Evolutionary conservation across 2,797 vertebrate species (phyloP).

Genomic region (Oreochromis mossambicus): DNA sequence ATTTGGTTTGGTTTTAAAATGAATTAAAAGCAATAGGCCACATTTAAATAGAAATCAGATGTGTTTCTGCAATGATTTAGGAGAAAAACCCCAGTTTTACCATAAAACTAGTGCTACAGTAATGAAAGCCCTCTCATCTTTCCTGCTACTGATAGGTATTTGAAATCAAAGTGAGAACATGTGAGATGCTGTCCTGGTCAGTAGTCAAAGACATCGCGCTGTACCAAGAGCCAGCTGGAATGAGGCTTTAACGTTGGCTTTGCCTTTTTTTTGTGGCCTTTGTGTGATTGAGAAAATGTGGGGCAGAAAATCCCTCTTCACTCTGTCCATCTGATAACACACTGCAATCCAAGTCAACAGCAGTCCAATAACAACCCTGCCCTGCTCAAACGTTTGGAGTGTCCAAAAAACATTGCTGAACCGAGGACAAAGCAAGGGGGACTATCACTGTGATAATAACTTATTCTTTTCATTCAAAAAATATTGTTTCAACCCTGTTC

Average conservation of each 20-base stretch:
- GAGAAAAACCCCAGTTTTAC: neutral
- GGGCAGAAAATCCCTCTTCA: slow-evolving; percentile 1
- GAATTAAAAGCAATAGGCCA: slow-evolving; percentile 6
- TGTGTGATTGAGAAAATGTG: neutral
- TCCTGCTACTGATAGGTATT: slow-evolving; percentile 18
- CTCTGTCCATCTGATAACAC: slow-evolving; percentile 10
- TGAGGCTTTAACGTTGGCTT: neutral
- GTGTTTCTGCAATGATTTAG: slow-evolving; percentile 12
- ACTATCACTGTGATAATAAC: neutral
- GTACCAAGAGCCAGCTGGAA: slow-evolving; percentile 13
- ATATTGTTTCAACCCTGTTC: neutral
- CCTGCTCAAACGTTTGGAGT: slow-evolving; percentile 12
- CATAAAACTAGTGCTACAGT: neutral
- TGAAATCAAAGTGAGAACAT: slow-evolving; percentile 18
- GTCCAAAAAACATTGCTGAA: slow-evolving; percentile 5
- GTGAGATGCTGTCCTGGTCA: neutral
- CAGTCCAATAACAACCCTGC: neutral
- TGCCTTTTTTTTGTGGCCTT: neutral
- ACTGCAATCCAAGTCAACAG: neutral
- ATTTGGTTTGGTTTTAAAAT: slow-evolving; percentile 34
- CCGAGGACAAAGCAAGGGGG: neutral
- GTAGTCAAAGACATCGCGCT: neutral
- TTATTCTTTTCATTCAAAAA: neutral
- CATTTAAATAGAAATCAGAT: slow-evolving; percentile 29
- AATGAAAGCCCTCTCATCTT: slow-evolving; percentile 1